Evolutionary conservation across 2,113 vertebrate species (phyloP).

Genomic region (Megaleporinus macrocephalus): DNA sequence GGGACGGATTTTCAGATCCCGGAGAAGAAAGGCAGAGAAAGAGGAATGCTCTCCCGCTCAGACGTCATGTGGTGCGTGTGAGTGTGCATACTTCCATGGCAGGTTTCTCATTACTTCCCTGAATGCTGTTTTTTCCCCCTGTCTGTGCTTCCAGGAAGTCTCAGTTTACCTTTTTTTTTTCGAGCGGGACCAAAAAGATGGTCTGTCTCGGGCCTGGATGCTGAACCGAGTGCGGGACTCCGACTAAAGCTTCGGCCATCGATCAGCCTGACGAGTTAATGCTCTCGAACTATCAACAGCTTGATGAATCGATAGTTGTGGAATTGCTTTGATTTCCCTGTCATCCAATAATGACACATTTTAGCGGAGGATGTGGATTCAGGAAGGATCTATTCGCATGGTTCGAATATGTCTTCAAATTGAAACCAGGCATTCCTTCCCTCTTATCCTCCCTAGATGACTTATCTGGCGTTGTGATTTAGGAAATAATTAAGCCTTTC

Average conservation of each 20-base stretch:
- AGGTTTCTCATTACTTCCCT: slow-evolving; percentile 56
- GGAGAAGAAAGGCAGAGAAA: slow-evolving; percentile 51
- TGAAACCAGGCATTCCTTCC: slow-evolving; percentile 17
- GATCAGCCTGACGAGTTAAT: slow-evolving; percentile 32
- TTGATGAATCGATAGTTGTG: slow-evolving; percentile 19
- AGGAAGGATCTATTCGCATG: slow-evolving; percentile 9
- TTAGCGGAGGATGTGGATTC: slow-evolving; percentile 25
- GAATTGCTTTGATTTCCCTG: slow-evolving; percentile 22
- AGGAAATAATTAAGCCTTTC: slow-evolving; percentile 27
- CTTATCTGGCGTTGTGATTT: slow-evolving; percentile 30
- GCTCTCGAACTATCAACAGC: slow-evolving; percentile 23
- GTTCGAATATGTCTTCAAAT: slow-evolving; percentile 8
- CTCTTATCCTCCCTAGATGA: slow-evolving; percentile 2
- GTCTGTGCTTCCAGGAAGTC: slow-evolving; percentile 68
- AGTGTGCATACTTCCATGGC: slow-evolving; percentile 64
- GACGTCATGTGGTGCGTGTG: slow-evolving; percentile 69
- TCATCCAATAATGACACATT: slow-evolving; percentile 38
- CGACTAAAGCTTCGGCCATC: slow-evolving; percentile 32
- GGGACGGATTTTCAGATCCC: slow-evolving; percentile 64
- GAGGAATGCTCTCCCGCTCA: slow-evolving; percentile 74
- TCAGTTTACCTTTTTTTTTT: slow-evolving; percentile 66
- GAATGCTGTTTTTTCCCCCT: slow-evolving; percentile 43
- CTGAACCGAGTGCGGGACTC: neutral
- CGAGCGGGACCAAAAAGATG: slow-evolving; percentile 60
- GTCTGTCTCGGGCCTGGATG: slow-evolving; percentile 57